phyloP scores from a whole-genome alignment of 2,113 vertebrate species.

The Hemibates koningsi region DNA sequence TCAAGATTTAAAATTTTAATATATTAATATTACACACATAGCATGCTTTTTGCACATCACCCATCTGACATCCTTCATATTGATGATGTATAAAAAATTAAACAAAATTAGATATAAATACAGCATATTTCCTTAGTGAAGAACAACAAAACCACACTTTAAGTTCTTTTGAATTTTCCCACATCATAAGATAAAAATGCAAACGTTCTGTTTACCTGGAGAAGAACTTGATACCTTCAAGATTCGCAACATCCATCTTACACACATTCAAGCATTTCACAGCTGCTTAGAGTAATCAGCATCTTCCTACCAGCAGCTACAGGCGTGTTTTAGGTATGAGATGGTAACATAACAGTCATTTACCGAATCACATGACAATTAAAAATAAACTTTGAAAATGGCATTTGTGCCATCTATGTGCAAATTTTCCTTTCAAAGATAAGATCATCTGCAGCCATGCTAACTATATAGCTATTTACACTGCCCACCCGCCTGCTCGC shows the following conservation, averaged over 20 bases:
- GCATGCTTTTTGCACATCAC: background rate
- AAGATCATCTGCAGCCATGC: background rate
- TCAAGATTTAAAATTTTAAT: rapidly evolving
- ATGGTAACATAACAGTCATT: rapidly evolving
- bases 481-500: background rate
- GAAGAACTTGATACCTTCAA: background rate
- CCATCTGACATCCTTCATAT: background rate
- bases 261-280: background rate
- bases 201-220: background rate
- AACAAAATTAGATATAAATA: background rate
- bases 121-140: background rate
- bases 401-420: background rate
- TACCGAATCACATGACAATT: background rate
- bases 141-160: background rate
- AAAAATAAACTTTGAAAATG: background rate
- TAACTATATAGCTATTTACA: background rate
- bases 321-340: background rate
- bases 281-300: background rate
- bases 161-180: background rate
- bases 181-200: background rate
- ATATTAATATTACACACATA: background rate
- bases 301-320: background rate
- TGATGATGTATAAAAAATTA: background rate
- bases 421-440: background rate
- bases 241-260: background rate